A percentile compares a stretch with the other conserved stretches of the same genome.
Evolutionary conservation across 64 coral and sea anemone genomes (phyloP).

Genomic region (Dendrophyllia cribrosa): DNA sequence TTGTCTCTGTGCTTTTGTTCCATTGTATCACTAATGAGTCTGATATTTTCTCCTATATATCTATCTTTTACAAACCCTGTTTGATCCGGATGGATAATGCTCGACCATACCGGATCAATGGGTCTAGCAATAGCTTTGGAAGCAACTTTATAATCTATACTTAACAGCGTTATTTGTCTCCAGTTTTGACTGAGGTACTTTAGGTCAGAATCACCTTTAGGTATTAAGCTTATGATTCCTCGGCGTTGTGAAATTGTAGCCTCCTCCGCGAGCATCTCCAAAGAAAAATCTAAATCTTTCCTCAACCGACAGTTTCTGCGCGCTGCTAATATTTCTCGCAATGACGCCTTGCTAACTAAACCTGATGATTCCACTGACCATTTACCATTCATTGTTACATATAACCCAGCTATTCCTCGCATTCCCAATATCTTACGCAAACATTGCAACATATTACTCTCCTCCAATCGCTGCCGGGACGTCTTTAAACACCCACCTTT

Average conservation of each 20-base stretch:
- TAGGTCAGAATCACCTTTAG: neutral
- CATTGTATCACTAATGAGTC: neutral
- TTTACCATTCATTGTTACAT: too few species aligned
- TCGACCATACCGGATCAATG: neutral
- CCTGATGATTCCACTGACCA: too few species aligned
- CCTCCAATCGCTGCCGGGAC: too few species aligned
- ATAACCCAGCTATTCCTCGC: too few species aligned
- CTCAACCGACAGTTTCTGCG: too few species aligned
- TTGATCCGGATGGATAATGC: neutral
- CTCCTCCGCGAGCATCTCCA: too few species aligned
- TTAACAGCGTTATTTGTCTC: neutral
- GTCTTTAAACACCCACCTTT: too few species aligned
- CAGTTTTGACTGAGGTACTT: neutral
- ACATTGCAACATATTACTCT: too few species aligned
- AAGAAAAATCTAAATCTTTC: too few species aligned
- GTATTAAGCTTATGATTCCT: constrained; percentile 3
- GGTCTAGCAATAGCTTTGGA: neutral
- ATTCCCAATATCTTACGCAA: too few species aligned
- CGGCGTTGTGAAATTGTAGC: neutral
- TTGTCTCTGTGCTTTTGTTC: neutral
- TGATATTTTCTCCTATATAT: constrained; percentile 10
- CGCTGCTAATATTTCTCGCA: too few species aligned
- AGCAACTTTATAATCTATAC: neutral
- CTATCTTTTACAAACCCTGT: neutral
- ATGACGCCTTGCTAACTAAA: too few species aligned